Percentiles rank a stretch among this genome's conserved stretches.
phyloP scores from a whole-genome alignment of 1,140 invertebrate species.

The Leucophenga varia region DNA sequence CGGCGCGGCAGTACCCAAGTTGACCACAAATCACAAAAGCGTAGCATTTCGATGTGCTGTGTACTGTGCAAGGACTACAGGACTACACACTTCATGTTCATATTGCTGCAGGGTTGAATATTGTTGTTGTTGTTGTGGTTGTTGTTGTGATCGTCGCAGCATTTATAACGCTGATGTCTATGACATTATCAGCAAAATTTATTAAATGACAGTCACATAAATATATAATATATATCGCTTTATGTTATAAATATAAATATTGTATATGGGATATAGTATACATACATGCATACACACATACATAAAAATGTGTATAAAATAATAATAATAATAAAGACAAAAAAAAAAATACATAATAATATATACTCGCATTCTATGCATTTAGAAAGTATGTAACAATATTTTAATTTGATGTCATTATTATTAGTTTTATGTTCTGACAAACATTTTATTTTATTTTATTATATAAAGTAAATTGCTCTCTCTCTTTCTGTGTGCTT shows the following conservation, averaged over 20 bases:
- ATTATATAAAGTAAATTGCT: no score
- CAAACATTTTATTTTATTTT: no score
- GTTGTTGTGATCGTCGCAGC: constrained; percentile 9
- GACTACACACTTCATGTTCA: constrained; percentile 9
- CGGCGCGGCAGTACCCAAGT: neutral
- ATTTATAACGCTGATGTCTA: constrained; percentile 37
- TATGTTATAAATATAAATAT: no score
- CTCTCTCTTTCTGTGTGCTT: no score
- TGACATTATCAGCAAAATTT: constrained; percentile 37
- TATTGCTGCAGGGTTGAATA: neutral
- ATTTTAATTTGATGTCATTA: constrained; percentile 36
- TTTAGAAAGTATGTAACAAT: constrained; percentile 23
- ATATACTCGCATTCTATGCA: neutral
- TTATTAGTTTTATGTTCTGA: no score
- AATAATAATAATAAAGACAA: neutral
- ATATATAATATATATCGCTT: constrained; percentile 37
- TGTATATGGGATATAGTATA: no score
- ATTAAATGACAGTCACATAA: constrained; percentile 38
- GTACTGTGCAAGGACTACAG: constrained; percentile 22
- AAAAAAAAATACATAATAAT: neutral
- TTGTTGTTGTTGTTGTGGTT: no score
- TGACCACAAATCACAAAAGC: neutral
- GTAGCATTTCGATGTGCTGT: neutral
- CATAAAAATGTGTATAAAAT: constrained; percentile 25
- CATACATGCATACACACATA: no score